Conservation (phyloP, 1,140 invertebrate genomes). For the Drosophila truncata region DNA sequence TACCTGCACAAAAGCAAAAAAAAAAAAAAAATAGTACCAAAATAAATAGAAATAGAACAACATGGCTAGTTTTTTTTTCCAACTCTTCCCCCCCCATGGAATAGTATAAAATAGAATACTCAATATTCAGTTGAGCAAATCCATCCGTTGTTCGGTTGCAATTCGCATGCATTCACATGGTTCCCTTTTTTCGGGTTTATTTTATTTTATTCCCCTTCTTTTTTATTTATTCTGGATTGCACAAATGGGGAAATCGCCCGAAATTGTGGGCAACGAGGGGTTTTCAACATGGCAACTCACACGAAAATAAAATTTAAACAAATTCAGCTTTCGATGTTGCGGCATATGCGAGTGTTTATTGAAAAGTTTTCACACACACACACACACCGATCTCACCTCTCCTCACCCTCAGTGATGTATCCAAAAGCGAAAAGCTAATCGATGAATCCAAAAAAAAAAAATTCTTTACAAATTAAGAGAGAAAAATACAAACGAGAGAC, state of each 20-base stretch:
- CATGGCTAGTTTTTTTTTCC: constrained; percentile 67
- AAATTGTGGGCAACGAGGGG: constrained; percentile 42
- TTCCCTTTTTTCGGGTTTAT: constrained; percentile 33
- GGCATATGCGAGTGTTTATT: constrained; percentile 48
- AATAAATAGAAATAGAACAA: constrained; percentile 78
- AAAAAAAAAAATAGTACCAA: constrained; percentile 20
- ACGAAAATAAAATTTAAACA: constrained; percentile 76
- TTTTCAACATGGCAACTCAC: constrained; percentile 60
- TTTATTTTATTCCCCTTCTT: constrained; percentile 2
- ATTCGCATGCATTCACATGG: constrained; percentile 72
- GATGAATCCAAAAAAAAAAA: neutral
- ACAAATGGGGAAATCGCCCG: constrained; percentile 14
- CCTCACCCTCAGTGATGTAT: neutral
- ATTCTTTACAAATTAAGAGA: too few species aligned
- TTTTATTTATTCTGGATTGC: constrained; percentile 5
- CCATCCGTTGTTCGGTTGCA: constrained; percentile 73
- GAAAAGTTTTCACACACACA: constrained; percentile 37
- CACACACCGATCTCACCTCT: neutral
- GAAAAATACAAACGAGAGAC: too few species aligned
- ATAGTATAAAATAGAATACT: constrained; percentile 68
- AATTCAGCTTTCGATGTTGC: constrained; percentile 55
- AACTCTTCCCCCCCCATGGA: constrained; percentile 6
- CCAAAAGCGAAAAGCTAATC: constrained; percentile 14
- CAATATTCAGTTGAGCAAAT: constrained; percentile 84
- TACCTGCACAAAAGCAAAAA: constrained; percentile 56